Conservation (phyloP, 2,113 vertebrate genomes). For the Scortum barcoo region DNA sequence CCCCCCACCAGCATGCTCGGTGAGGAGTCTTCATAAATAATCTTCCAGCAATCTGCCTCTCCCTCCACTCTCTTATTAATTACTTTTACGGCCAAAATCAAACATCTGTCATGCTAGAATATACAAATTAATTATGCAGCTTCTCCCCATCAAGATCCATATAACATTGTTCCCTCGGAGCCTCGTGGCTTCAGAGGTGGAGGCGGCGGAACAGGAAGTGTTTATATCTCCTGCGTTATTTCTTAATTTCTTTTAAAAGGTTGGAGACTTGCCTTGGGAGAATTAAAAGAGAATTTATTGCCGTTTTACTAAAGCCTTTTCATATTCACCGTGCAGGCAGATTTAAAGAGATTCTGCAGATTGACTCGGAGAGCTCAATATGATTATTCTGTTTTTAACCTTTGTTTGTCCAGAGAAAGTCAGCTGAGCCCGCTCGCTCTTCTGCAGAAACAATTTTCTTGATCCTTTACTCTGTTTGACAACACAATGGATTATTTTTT, state of each 20-base stretch:
- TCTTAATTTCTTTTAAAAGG: constrained; percentile 40
- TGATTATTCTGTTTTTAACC: constrained; percentile 20
- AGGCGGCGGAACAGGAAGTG: not conserved
- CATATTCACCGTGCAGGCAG: not conserved
- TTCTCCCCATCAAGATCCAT: constrained; percentile 81
- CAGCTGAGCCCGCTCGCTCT: not conserved
- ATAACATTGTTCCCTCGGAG: constrained; percentile 64
- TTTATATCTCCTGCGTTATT: not conserved
- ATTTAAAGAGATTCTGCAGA: constrained; percentile 31
- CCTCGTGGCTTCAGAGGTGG: constrained; percentile 19
- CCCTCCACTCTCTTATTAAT: constrained; percentile 86
- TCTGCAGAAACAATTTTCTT: not conserved
- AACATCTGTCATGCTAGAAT: constrained; percentile 87
- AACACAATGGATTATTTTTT: not conserved
- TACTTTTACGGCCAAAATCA: constrained; percentile 87
- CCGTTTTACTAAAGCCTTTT: constrained; percentile 8
- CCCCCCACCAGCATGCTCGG: constrained; percentile 64
- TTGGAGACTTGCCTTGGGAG: not conserved
- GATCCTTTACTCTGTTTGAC: not conserved
- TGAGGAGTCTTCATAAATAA: constrained; percentile 88
- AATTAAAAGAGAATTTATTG: constrained; percentile 18
- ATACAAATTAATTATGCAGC: constrained; percentile 89
- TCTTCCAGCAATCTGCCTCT: constrained; percentile 87
- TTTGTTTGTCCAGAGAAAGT: constrained; percentile 9
- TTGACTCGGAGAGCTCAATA: constrained; percentile 12